Conservation (phyloP, 1,140 invertebrate genomes). For the Periplaneta americana region DNA sequence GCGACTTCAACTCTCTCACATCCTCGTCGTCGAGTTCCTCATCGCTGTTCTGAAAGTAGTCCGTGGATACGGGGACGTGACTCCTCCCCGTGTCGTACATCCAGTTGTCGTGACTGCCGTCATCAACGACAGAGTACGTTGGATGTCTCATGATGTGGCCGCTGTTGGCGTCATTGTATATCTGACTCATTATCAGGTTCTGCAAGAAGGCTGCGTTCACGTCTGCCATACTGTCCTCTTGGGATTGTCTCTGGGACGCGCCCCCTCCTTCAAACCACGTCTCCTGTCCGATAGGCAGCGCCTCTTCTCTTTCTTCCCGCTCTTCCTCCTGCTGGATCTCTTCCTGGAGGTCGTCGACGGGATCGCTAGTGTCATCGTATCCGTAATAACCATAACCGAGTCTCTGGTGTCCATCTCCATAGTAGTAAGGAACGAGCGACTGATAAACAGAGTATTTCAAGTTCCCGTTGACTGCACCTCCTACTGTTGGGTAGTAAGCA, state of each 20-base stretch:
- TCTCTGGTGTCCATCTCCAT: conserved; percentile 26
- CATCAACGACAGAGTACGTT: conserved; percentile 30
- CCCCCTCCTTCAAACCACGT: conserved; percentile 50
- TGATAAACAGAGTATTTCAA: conserved; percentile 40
- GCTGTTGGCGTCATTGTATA: conserved; percentile 49
- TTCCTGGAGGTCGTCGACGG: conserved; percentile 34
- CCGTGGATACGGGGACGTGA: conserved; percentile 17
- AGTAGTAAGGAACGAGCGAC: conserved; percentile 36
- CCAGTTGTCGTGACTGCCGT: conserved; percentile 40
- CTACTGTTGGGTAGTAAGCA: conserved; percentile 33
- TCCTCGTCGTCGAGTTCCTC: conserved; percentile 48
- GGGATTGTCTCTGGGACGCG: conserved; percentile 18
- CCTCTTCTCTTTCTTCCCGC: conserved; percentile 37
- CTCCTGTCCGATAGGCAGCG: conserved; percentile 54
- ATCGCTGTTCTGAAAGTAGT: conserved; percentile 23
- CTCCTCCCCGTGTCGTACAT: conserved; percentile 25
- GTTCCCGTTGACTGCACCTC: conserved; percentile 22
- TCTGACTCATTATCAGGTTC: conserved; percentile 53
- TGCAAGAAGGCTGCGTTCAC: conserved; percentile 54
- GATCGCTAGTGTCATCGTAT: conserved; percentile 37
- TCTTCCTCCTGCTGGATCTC: conserved; percentile 42
- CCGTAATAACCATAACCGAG: conserved; percentile 31
- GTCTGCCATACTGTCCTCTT: conserved; percentile 29
- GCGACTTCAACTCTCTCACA: conserved; percentile 49
- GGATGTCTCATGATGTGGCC: conserved; percentile 22